Evolutionary conservation across 2,113 vertebrate genomes (phyloP), one percentile per base, ranked within the genome.

Genomic region (Cervus canadensis): DNA sequence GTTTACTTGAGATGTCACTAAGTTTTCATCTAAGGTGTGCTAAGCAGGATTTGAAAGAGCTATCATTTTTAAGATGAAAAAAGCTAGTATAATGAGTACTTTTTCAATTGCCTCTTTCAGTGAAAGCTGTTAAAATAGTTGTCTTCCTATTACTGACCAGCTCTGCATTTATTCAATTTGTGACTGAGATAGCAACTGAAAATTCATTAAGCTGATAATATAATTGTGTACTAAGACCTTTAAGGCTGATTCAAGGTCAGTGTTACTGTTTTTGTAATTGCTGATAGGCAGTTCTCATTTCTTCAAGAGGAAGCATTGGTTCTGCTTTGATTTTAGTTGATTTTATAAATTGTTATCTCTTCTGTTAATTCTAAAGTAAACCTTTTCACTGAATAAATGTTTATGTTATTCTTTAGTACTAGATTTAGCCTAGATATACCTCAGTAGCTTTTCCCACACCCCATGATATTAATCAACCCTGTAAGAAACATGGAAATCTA

Each of bases 131-230:
- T 97, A 59, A 78, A 98, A 71, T 79, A 45, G 8, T 23, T 21
- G 10, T 85, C 25, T 86, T 93, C 88, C 74, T 54, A 64, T 74
- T 92, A 50, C 40, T 84, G 19, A 64, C 6, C 52, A 81, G 5
- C 43, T 93, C 93, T 97, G 74, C 57, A 94, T 89, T 89, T 91
- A 71, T 71, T 91, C 89, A 91, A 64, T 81, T 43, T 87, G 45
- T 59, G 89, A 30, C 92, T 74, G 60, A 87, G 85, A 74, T 56
- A 94, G 71, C 54, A 94, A 59, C 12, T 97, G 23, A 97, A 97
- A 98, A 94, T 95, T 92, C 82, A 88, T 96, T 95, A 97, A 93
- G 82, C 64, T 90, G 92, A 92, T 71, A 93, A 89, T 90, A 78
- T 95, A 94, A 91, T 94, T 97, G 89, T 82, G 43, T 89, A 48